phyloP scores from a whole-genome alignment of 2,797 vertebrate species.

The Rhinophrynus dorsalis region DNA sequence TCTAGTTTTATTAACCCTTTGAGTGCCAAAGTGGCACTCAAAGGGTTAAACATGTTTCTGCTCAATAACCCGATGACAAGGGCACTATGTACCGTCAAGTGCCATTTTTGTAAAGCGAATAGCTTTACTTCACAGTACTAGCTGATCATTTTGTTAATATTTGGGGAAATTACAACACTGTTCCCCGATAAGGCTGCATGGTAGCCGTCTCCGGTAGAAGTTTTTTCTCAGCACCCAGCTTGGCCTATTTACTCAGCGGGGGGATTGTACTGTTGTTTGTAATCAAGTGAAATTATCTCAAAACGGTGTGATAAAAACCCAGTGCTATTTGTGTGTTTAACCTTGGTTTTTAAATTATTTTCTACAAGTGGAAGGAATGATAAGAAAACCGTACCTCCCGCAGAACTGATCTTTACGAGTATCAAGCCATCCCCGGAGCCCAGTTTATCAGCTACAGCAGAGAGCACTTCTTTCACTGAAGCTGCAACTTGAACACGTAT shows the following conservation, averaged over 20 bases:
- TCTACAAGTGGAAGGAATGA: conserved; percentile 44
- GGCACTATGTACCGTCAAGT: conserved; percentile 21
- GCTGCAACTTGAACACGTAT: conserved; percentile 86
- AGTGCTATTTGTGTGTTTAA: conserved; percentile 39
- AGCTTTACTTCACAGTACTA: conserved; percentile 37
- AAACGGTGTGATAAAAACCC: conserved; percentile 46
- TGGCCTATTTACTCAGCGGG: conserved; percentile 46
- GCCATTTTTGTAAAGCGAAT: conserved; percentile 36
- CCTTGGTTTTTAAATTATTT: conserved; percentile 31
- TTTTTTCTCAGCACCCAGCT: conserved; percentile 45
- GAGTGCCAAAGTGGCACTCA: too few species aligned
- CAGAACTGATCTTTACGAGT: conserved; percentile 90
- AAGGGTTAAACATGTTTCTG: background rate
- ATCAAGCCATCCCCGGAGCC: conserved; percentile 89
- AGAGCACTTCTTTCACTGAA: conserved; percentile 88
- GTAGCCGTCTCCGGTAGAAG: conserved; percentile 26
- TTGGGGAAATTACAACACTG: conserved; percentile 39
- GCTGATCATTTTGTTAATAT: conserved; percentile 46
- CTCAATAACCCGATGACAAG: conserved; percentile 27
- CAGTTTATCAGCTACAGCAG: conserved; percentile 90
- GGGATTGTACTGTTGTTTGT: conserved; percentile 47
- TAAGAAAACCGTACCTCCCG: conserved; percentile 82
- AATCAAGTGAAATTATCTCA: conserved; percentile 50
- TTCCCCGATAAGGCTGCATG: conserved; percentile 26
- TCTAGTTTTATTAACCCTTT: background rate